Percentiles rank a stretch among this genome's conserved stretches.
phyloP scores from a whole-genome alignment of 2,113 vertebrate species.

The Chinchilla lanigera region DNA sequence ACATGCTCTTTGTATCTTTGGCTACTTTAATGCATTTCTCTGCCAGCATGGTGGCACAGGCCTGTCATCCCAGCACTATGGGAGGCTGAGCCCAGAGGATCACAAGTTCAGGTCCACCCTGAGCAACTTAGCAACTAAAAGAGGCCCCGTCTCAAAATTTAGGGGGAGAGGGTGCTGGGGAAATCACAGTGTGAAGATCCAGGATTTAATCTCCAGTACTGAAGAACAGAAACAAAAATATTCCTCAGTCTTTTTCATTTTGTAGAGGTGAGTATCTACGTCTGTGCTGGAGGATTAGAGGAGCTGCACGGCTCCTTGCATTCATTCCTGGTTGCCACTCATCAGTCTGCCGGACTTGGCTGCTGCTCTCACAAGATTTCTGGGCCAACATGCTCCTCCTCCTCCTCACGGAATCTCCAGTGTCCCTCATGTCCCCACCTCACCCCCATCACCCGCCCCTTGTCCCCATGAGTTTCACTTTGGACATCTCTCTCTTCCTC shows the following conservation, averaged over 20 bases:
- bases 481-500: not conserved
- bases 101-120: not conserved
- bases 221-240: not conserved
- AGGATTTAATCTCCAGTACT: not conserved
- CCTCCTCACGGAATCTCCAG: not conserved
- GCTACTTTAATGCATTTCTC: not conserved
- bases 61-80: not conserved
- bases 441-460: no score
- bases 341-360: no score
- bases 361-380: rapidly evolving
- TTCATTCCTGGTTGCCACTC: not conserved
- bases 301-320: no score
- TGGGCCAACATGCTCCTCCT: no score
- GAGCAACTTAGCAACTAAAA: not conserved
- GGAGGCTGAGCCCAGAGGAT: not conserved
- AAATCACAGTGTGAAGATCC: not conserved
- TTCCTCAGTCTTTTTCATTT: no score
- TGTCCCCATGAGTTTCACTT: not conserved
- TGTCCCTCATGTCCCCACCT: not conserved
- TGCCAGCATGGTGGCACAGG: not conserved
- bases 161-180: not conserved
- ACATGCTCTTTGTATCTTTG: no score
- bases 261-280: no score
- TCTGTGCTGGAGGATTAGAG: not conserved
- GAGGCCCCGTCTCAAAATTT: not conserved